These are phyloP conservation scores for Actinia equina DNA, from an alignment of 64 coral and sea anemone species.

Conservation along the genomic window DNA sequence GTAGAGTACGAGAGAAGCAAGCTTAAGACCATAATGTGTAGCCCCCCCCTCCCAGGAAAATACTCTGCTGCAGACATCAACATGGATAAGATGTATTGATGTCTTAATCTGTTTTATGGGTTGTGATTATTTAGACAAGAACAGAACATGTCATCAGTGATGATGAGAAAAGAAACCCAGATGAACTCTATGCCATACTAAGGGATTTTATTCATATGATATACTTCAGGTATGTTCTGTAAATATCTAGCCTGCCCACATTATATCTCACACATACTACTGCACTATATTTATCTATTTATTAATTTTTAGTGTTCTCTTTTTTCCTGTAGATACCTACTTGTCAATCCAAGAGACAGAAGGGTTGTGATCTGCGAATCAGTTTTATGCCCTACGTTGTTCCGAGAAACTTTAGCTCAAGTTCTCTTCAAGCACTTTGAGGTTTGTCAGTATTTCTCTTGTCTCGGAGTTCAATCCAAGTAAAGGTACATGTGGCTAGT, in stretches of 20 bases:
- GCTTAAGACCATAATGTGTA: no score
- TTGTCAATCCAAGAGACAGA: constrained; percentile 93
- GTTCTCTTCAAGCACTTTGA: constrained; percentile 99
- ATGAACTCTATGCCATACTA: constrained; percentile 83
- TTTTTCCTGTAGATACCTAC: constrained; percentile 65
- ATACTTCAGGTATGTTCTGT: constrained; percentile 66
- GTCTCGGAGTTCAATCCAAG: not conserved
- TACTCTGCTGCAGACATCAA: no score
- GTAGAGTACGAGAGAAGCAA: no score
- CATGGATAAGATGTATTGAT: no score
- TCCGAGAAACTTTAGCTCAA: constrained; percentile 85
- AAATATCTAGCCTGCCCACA: not conserved
- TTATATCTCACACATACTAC: no score
- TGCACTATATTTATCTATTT: no score
- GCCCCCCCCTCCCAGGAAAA: no score
- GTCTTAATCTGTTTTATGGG: not conserved
- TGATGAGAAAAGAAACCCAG: constrained; percentile 57
- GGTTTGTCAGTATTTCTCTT: constrained; percentile 34
- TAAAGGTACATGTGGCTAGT: no score
- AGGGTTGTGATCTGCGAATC: constrained; percentile 94
- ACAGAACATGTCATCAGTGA: not conserved
- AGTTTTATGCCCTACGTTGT: constrained; percentile 78
- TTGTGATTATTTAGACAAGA: not conserved
- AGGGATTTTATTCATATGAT: constrained; percentile 86
- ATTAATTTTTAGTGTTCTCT: not conserved